phyloP scores from a whole-genome alignment of 2,888 invertebrate species.

The Empis stercorea region DNA sequence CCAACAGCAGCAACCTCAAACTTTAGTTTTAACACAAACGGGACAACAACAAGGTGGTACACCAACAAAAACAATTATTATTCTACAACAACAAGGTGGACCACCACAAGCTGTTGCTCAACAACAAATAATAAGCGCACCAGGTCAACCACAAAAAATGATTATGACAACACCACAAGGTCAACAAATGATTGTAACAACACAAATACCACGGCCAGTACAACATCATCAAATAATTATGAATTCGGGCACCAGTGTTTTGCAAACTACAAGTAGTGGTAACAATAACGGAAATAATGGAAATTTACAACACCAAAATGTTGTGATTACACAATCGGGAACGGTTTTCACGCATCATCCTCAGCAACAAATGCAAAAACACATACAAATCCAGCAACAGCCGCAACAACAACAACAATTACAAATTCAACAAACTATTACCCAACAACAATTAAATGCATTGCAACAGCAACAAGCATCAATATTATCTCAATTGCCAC shows the following conservation, averaged over 20 bases:
- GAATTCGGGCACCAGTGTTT: slow-evolving; percentile 17
- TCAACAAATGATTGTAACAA: slow-evolving; percentile 51
- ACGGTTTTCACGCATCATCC: slow-evolving; percentile 14
- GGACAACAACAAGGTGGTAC: slow-evolving; percentile 53
- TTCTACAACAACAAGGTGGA: slow-evolving; percentile 43
- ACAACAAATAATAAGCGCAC: slow-evolving; percentile 27
- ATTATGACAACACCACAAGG: slow-evolving; percentile 51
- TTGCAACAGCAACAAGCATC: slow-evolving; percentile 21
- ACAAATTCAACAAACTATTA: slow-evolving; percentile 13
- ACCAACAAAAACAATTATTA: slow-evolving; percentile 55
- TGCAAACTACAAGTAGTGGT: slow-evolving; percentile 1
- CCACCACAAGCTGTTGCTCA: slow-evolving; percentile 21
- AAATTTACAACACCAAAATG: slow-evolving; percentile 6
- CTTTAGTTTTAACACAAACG: slow-evolving; percentile 52
- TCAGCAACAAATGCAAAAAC: slow-evolving; percentile 30
- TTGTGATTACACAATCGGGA: slow-evolving; percentile 9
- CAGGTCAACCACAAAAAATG: slow-evolving; percentile 39
- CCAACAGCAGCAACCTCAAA: slow-evolving; percentile 41
- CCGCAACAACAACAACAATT: slow-evolving; percentile 22
- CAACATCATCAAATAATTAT: slow-evolving; percentile 22
- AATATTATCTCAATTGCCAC: slow-evolving; percentile 29
- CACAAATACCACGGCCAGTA: slow-evolving; percentile 37
- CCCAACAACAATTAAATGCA: slow-evolving; percentile 4
- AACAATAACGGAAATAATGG: neutral
- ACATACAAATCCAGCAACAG: slow-evolving; percentile 41